Evolutionary conservation across 2,888 invertebrate genomes (phyloP).

Genomic region (Pseudeuparius sepicola): DNA sequence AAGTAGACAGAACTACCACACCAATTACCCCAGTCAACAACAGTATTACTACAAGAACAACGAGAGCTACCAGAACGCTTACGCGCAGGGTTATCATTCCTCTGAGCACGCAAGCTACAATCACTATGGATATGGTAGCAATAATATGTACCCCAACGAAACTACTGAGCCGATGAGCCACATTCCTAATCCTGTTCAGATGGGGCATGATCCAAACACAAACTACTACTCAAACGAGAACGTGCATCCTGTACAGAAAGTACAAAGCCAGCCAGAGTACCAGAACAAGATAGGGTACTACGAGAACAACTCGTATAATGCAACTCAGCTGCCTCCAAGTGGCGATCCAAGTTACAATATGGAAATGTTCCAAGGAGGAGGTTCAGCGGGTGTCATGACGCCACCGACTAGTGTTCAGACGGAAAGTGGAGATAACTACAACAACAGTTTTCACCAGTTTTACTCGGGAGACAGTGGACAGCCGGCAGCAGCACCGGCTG

Average conservation of each 20-base stretch:
- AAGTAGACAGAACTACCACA: constrained; percentile 37
- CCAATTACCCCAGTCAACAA: constrained; percentile 41
- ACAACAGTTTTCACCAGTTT: constrained; percentile 62
- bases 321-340: constrained; percentile 37
- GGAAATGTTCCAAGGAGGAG: constrained; percentile 39
- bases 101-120: constrained; percentile 30
- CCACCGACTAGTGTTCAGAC: constrained; percentile 48
- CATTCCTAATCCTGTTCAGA: constrained; percentile 30
- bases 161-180: constrained; percentile 29
- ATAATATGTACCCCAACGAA: constrained; percentile 35
- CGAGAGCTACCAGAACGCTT: constrained; percentile 32
- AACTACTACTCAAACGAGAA: constrained; percentile 35
- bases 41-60: constrained; percentile 45
- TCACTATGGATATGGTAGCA: constrained; percentile 33
- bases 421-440: constrained; percentile 56
- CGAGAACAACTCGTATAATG: constrained; percentile 44
- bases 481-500: constrained; percentile 20
- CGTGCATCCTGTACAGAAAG: constrained; percentile 33
- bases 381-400: constrained; percentile 46
- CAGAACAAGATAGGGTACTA: constrained; percentile 41
- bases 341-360: constrained; percentile 40
- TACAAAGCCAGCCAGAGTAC: constrained; percentile 15
- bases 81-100: constrained; percentile 33
- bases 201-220: no score
- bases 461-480: constrained; percentile 48